Conservation (phyloP, 2,113 vertebrate species). For the Melanerpes aurifrons region DNA sequence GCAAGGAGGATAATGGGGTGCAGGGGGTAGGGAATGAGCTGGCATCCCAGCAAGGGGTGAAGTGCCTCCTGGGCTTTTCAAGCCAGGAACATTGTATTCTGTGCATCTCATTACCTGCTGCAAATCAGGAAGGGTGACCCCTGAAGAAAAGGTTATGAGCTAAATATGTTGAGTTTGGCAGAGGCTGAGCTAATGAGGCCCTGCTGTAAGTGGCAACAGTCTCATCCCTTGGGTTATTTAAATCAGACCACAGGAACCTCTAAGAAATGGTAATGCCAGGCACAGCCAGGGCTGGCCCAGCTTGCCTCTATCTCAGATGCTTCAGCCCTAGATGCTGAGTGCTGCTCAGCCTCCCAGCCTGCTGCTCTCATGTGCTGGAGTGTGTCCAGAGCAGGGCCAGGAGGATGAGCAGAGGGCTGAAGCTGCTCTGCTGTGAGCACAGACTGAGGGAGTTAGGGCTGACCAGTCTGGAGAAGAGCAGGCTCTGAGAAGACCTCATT, state of each 20-base stretch:
- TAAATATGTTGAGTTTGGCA: neutral
- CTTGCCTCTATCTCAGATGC: neutral
- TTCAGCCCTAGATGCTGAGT: neutral
- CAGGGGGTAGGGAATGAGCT: neutral
- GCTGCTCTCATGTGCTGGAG: neutral
- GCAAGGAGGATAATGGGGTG: neutral
- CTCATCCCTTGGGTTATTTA: neutral
- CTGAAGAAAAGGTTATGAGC: slow-evolving; percentile 3
- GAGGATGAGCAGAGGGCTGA: too few relatives aligned
- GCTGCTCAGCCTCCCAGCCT: neutral
- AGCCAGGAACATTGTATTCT: slow-evolving; percentile 12
- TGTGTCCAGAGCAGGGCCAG: too few relatives aligned
- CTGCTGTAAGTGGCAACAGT: neutral
- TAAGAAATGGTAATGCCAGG: neutral
- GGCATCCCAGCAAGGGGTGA: neutral
- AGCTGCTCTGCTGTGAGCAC: too few relatives aligned
- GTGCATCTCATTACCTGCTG: slow-evolving; percentile 22
- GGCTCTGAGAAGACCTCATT: too few relatives aligned
- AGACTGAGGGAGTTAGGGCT: too few relatives aligned
- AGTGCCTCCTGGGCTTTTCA: neutral
- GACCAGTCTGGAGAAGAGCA: too few relatives aligned
- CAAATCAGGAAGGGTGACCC: neutral
- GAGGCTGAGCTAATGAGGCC: neutral
- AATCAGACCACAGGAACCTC: neutral
- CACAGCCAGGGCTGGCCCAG: neutral